Base-by-base conservation (phyloP, 2,113 vertebrate species). In the Onychostoma macrolepis region DNA sequence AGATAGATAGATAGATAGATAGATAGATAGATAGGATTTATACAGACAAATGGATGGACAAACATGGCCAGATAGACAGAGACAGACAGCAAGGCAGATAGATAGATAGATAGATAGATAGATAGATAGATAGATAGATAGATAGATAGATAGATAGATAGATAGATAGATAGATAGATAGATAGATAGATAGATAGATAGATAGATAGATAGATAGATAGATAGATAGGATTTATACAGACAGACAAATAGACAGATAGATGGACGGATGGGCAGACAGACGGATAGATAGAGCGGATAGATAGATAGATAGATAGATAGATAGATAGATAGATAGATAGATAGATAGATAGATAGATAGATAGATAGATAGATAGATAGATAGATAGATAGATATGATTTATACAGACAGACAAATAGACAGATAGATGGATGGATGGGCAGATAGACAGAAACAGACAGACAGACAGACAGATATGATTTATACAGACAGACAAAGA, bases 1-100 rank as follows among this genome's bases (percentile, higher is more conserved):
- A 11, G 24, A n/a, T 3, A 11, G 24, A 61, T 11, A 26, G 58
- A 61, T 19, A 21, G 50, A 56, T 2, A n/a, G 21, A 58, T 0
- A 8, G 24, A n/a, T 1, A 1, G 7, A 58, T 3, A 15, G 13
- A n/a, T n/a, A n/a, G n/a, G n/a, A n/a, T n/a, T n/a, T 0, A 4
- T 21, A n/a, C 1, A 58, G 21, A 50, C 4, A 15, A 12, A 15
- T 4, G 15, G 48, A 50, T 1, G 5, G 4, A 17, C 4, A n/a
- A n/a, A n/a, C n/a, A n/a, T n/a, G n/a, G n/a, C n/a, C n/a, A n/a
- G n/a, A n/a, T n/a, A n/a, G n/a, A n/a, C n/a, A n/a, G n/a, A n/a
- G n/a, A n/a, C n/a, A 50, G 15, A 50, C 15, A 50, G 13, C 15
- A 1, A 50, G 15, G 24, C 1, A 56, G 53, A 56, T 0, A 53